Conservation (phyloP, 2,888 invertebrate species). For the Drosophila peninsularis region DNA sequence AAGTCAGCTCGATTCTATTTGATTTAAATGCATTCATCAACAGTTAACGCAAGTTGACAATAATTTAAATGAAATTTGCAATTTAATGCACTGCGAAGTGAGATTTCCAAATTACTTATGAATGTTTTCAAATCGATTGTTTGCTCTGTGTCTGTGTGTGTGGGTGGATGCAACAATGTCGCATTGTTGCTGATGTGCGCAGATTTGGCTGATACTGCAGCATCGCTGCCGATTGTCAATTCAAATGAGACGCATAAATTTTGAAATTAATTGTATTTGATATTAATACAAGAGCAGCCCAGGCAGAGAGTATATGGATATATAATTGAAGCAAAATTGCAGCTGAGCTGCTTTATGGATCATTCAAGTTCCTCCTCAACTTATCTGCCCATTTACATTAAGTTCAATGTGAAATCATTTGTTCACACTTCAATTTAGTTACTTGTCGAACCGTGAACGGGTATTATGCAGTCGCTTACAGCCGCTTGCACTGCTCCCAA, state of each 20-base stretch:
- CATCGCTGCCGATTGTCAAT: slow-evolving; percentile 6
- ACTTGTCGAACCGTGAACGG: neutral
- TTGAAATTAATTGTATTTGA: slow-evolving; percentile 19
- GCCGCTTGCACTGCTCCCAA: neutral
- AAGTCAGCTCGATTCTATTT: slow-evolving; percentile 25
- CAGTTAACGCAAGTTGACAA: slow-evolving; percentile 33
- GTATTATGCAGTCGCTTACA: neutral
- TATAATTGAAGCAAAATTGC: neutral
- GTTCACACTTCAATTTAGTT: neutral
- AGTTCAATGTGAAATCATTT: neutral
- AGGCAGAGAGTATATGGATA: neutral
- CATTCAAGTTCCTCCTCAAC: too few species aligned
- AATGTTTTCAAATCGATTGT: slow-evolving; percentile 14
- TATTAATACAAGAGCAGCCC: neutral
- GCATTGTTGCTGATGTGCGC: slow-evolving; percentile 18
- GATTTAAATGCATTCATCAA: slow-evolving; percentile 12
- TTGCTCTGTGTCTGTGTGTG: neutral
- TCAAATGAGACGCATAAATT: slow-evolving; percentile 14
- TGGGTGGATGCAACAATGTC: slow-evolving; percentile 4
- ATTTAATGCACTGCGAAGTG: slow-evolving; percentile 22
- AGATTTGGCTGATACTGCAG: slow-evolving; percentile 15
- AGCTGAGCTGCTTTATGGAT: too few species aligned
- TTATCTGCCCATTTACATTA: too few species aligned
- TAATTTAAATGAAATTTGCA: slow-evolving; percentile 32
- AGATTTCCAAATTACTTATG: slow-evolving; percentile 25